A percentile compares a stretch with the other conserved stretches of the same genome.
Evolutionary conservation across 2,113 vertebrate genomes (phyloP).

Genomic region (Syngnathus scovelli): DNA sequence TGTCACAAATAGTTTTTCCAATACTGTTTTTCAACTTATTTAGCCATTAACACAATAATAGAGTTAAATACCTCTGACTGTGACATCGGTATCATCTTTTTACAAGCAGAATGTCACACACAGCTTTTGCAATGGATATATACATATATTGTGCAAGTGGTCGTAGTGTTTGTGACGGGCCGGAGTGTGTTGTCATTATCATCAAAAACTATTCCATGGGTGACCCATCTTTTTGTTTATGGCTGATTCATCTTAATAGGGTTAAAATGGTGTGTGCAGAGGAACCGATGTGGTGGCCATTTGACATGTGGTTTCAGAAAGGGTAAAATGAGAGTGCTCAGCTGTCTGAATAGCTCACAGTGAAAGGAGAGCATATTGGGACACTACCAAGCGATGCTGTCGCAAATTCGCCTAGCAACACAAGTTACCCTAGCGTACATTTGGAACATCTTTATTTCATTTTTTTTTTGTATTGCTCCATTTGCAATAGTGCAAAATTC

Average conservation of each 20-base stretch:
- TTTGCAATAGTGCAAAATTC: conserved; percentile 81
- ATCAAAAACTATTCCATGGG: conserved; percentile 15
- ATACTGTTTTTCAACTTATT: too few species aligned
- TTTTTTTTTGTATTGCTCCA: conserved; percentile 84
- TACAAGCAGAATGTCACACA: not conserved
- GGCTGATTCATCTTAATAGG: conserved; percentile 16
- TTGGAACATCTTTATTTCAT: conserved; percentile 70
- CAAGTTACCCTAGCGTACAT: conserved; percentile 15
- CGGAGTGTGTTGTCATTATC: not conserved
- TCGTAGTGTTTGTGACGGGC: not conserved
- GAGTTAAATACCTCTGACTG: too few species aligned
- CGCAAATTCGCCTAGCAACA: conserved; percentile 25
- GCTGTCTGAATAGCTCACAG: conserved; percentile 69
- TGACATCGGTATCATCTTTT: too few species aligned
- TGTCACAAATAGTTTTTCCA: too few species aligned
- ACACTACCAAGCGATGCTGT: conserved; percentile 45
- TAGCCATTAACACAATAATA: too few species aligned
- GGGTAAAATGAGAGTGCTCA: conserved; percentile 75
- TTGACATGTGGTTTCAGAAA: conserved; percentile 55
- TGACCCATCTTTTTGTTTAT: conserved; percentile 19
- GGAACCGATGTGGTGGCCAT: conserved; percentile 65
- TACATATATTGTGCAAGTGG: not conserved
- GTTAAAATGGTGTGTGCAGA: conserved; percentile 27
- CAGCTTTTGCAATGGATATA: not conserved
- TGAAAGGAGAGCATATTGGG: conserved; percentile 47